Evolutionary conservation across 2,797 vertebrate species (phyloP).

Genomic region (Scyliorhinus canicula): DNA sequence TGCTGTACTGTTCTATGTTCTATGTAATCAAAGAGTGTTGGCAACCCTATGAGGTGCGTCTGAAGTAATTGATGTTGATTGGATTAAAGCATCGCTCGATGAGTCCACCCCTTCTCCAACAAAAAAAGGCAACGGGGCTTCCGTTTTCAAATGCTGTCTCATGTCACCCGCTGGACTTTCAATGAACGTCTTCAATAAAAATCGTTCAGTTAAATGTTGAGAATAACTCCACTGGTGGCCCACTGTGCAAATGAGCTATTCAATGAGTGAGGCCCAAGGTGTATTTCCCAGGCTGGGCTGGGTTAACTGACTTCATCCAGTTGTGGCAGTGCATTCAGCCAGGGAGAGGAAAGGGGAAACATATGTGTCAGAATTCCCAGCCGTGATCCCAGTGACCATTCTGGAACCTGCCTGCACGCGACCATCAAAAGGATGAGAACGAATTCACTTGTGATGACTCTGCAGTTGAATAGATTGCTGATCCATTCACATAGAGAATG

Average conservation of each 20-base stretch:
- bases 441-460: not conserved
- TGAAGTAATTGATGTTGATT: not conserved
- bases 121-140: not conserved
- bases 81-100: not conserved
- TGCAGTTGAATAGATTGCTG: not conserved
- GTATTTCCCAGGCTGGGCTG: not conserved
- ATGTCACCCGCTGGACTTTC: not conserved
- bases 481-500: not conserved
- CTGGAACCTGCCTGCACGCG: not conserved
- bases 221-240: not conserved
- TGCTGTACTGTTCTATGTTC: no score
- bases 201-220: not conserved
- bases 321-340: not conserved
- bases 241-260: not conserved
- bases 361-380: not conserved
- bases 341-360: not conserved
- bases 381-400: not conserved
- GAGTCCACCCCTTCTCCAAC: not conserved
- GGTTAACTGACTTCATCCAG: not conserved
- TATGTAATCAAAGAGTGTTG: not conserved
- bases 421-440: not conserved
- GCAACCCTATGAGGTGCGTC: not conserved
- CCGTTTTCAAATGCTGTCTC: not conserved
- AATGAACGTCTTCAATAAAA: not conserved
- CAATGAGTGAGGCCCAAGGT: not conserved